Evolutionary conservation across 2,888 invertebrate species (phyloP).

Genomic region (Temnothorax unifasciatus): DNA sequence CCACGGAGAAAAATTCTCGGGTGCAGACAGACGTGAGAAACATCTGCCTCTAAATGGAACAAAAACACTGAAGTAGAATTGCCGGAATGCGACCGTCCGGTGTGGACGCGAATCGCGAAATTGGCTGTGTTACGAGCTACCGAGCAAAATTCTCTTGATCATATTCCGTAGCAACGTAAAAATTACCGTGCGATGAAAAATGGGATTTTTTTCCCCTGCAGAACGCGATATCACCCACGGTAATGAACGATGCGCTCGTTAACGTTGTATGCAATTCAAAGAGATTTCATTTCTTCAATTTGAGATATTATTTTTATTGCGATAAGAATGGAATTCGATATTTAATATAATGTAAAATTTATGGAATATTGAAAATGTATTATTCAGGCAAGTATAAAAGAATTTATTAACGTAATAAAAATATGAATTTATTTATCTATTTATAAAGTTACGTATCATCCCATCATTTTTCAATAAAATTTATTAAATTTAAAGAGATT

Average conservation of each 20-base stretch:
- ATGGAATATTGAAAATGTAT: neutral
- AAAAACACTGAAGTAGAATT: neutral
- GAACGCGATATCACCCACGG: neutral
- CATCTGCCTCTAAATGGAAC: neutral
- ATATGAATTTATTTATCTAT: neutral
- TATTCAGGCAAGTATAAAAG: neutral
- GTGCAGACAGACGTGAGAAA: neutral
- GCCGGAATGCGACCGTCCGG: neutral
- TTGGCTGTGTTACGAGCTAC: neutral
- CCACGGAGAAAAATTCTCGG: neutral
- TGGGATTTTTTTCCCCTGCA: neutral
- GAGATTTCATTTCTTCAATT: slow-evolving; percentile 8
- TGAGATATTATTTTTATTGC: neutral
- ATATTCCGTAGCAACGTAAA: neutral
- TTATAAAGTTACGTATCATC: neutral
- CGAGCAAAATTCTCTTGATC: neutral
- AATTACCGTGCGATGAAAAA: neutral
- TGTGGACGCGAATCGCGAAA: neutral
- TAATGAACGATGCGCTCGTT: neutral
- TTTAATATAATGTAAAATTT: neutral
- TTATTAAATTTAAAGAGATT: neutral
- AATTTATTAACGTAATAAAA: neutral
- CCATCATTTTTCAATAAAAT: neutral
- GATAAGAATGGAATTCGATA: neutral
- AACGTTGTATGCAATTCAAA: neutral